Percentiles rank a stretch among this genome's conserved stretches.
phyloP scores from a whole-genome alignment of 2,797 vertebrate genomes.

The Aeoliscus strigatus region DNA sequence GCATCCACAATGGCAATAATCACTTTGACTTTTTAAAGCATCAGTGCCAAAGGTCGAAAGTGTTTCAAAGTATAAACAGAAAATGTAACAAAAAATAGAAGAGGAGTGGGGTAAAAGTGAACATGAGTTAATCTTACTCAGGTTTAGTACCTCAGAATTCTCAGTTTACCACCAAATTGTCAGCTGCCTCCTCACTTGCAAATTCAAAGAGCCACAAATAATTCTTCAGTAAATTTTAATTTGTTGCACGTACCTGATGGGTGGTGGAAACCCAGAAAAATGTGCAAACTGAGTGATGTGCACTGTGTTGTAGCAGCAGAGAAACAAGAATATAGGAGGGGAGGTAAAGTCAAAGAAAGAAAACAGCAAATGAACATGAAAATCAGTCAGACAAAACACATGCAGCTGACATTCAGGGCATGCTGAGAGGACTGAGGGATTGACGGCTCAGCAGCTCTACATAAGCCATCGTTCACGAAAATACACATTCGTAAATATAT shows the following conservation, averaged over 20 bases:
- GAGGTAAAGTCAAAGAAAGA: not conserved
- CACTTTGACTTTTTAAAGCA: slow-evolving; percentile 54
- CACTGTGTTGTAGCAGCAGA: slow-evolving; percentile 12
- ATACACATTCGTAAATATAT: slow-evolving; percentile 31
- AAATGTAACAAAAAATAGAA: too few species aligned
- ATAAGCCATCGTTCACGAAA: slow-evolving; percentile 46
- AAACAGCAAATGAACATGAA: slow-evolving; percentile 14
- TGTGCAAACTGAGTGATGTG: slow-evolving; percentile 37
- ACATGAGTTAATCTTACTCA: not conserved
- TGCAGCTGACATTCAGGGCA: slow-evolving; percentile 30
- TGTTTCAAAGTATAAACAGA: slow-evolving; percentile 41
- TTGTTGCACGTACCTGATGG: slow-evolving; percentile 8
- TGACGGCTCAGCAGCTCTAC: slow-evolving; percentile 53
- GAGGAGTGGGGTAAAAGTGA: slow-evolving; percentile 4
- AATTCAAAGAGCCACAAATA: not conserved
- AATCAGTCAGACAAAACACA: slow-evolving; percentile 29
- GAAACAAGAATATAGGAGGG: slow-evolving; percentile 14
- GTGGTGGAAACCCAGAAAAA: slow-evolving; percentile 18
- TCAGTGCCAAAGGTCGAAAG: slow-evolving; percentile 56
- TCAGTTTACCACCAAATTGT: not conserved
- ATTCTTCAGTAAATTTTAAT: not conserved
- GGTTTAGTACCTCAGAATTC: not conserved
- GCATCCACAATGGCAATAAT: slow-evolving; percentile 49
- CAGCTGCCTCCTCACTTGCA: not conserved
- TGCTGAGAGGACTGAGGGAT: slow-evolving; percentile 51